A percentile compares a stretch with the other conserved stretches of the same genome.
Conservation (phyloP, 2,113 vertebrate genomes). For the Boleophthalmus pectinirostris region DNA sequence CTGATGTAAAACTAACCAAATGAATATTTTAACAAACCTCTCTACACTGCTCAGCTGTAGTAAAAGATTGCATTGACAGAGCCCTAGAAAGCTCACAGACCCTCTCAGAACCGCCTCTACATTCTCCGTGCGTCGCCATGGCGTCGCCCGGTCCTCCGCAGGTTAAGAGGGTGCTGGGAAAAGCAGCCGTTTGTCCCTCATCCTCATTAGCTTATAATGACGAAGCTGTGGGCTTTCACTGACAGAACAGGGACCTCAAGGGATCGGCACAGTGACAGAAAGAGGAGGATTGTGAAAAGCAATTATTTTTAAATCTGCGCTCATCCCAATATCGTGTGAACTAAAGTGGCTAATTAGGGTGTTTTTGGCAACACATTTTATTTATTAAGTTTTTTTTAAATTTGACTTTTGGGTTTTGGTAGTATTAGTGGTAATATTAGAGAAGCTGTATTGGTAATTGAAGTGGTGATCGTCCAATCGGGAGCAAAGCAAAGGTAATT, state of each 20-base stretch:
- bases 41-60: constrained; percentile 22
- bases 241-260: constrained; percentile 51
- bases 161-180: constrained; percentile 80
- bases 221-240: constrained; percentile 47
- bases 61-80: constrained; percentile 64
- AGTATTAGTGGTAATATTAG: background rate
- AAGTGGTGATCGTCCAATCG: background rate
- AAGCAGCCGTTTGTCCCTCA: constrained; percentile 63
- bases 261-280: constrained; percentile 6
- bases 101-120: constrained; percentile 58
- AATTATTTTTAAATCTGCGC: background rate
- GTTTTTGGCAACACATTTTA: too few species aligned
- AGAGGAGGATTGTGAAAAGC: background rate
- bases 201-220: constrained; percentile 66
- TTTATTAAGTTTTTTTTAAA: background rate
- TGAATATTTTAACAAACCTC: background rate
- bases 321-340: background rate
- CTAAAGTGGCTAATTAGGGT: background rate
- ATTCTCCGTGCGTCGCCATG: constrained; percentile 75
- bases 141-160: constrained; percentile 67
- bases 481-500: background rate
- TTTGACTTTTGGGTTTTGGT: background rate
- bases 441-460: background rate
- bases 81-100: constrained; percentile 50
- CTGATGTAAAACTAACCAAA: background rate